These are phyloP conservation scores for Rissa tridactyla DNA, from an alignment of 2,113 vertebrate genomes.

Conservation along the genomic window DNA sequence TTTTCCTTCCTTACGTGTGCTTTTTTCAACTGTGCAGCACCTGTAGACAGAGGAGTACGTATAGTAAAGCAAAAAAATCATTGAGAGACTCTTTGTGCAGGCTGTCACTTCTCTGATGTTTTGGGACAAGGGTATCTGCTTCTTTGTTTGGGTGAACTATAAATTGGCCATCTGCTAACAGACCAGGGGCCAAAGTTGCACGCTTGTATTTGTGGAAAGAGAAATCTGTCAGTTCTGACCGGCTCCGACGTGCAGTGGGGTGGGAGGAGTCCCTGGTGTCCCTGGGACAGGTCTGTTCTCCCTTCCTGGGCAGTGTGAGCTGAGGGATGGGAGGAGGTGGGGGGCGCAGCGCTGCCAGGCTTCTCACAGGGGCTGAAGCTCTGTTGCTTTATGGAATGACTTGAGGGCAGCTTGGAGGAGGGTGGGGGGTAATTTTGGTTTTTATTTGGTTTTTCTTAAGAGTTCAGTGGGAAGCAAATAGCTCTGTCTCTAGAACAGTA, in stretches of 20 bases:
- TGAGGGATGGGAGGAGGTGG: neutral
- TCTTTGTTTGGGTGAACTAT: neutral
- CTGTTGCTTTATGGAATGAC: neutral
- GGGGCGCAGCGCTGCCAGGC: neutral
- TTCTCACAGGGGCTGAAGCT: neutral
- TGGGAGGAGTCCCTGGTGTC: neutral
- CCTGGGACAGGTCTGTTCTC: neutral
- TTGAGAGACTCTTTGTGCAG: neutral
- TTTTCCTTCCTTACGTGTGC: neutral
- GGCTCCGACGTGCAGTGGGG: rapidly evolving
- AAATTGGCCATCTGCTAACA: neutral
- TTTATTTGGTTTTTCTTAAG: neutral
- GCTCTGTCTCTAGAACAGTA: neutral
- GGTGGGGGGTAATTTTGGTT: neutral
- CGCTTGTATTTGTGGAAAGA: neutral
- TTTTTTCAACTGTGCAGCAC: neutral
- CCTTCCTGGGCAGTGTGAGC: neutral
- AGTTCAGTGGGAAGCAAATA: neutral
- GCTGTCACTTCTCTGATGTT: neutral
- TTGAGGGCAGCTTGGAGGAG: neutral
- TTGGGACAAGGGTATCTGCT: neutral
- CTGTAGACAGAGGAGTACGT: neutral
- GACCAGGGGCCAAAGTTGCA: neutral
- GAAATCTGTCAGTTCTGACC: neutral
- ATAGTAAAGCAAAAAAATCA: neutral